Evolutionary conservation across 2,888 invertebrate species (phyloP).

Genomic region (Drosophila kuntzei): DNA sequence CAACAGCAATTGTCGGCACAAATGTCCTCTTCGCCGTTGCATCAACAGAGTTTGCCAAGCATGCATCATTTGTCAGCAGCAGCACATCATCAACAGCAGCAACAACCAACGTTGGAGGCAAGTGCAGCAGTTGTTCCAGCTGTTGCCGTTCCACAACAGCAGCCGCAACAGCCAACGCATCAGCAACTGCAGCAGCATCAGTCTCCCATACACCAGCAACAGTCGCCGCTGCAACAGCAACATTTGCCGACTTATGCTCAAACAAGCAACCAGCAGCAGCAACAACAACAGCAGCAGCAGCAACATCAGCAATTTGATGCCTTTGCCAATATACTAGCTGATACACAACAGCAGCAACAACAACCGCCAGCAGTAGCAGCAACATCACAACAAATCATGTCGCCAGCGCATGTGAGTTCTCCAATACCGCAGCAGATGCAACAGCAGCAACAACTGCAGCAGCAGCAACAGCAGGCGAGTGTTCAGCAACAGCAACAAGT

Average conservation of each 20-base stretch:
- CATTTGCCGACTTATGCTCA: conserved; percentile 84
- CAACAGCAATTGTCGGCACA: conserved; percentile 86
- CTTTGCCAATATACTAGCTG: conserved; percentile 72
- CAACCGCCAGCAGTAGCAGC: conserved; percentile 39
- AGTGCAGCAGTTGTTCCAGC: conserved; percentile 45
- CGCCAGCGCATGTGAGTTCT: conserved; percentile 66
- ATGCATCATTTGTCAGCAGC: conserved; percentile 69
- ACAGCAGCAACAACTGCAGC: conserved; percentile 59
- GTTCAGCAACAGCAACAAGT: conserved; percentile 66
- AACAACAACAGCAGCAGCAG: conserved; percentile 70
- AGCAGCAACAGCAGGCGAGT: conserved; percentile 66
- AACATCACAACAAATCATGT: conserved; percentile 53
- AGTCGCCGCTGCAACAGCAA: conserved; percentile 75
- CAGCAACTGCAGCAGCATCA: conserved; percentile 77
- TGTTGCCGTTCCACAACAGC: conserved; percentile 41
- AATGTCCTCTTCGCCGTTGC: conserved; percentile 68
- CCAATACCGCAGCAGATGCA: conserved; percentile 60
- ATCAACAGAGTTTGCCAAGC: conserved; percentile 78
- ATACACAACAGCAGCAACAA: conserved; percentile 47
- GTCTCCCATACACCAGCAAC: conserved; percentile 79
- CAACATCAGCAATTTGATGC: conserved; percentile 71
- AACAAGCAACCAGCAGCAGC: conserved; percentile 60
- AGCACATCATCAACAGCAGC: conserved; percentile 51
- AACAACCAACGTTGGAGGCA: conserved; percentile 47
- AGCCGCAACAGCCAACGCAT: conserved; percentile 59